Conservation (phyloP, 2,113 vertebrate genomes). For the Nycticorax nycticorax region DNA sequence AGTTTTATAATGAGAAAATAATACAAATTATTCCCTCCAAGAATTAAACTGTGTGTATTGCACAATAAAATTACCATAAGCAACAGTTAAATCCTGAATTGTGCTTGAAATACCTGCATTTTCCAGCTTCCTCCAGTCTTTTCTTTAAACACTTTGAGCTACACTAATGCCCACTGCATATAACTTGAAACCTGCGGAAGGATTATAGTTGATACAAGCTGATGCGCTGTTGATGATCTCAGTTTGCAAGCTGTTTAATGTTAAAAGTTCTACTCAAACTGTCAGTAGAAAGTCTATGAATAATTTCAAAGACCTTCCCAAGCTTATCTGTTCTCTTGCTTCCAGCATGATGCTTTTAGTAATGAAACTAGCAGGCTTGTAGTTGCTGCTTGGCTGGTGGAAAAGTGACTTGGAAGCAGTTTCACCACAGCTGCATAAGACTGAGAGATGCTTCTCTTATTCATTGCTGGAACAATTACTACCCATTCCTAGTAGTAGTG, state of each 20-base stretch:
- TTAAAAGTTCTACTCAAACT: constrained; percentile 31
- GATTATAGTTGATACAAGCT: background rate
- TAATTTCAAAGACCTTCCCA: constrained; percentile 37
- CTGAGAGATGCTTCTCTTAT: background rate
- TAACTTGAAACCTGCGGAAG: background rate
- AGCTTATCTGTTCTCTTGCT: background rate
- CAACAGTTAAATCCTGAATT: background rate
- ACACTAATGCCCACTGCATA: background rate
- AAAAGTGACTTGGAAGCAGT: background rate
- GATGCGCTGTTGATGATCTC: constrained; percentile 33
- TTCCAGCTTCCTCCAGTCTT: background rate
- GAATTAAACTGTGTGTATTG: background rate
- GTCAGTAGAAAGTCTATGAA: constrained; percentile 5
- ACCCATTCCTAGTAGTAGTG: no score
- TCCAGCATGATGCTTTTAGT: background rate
- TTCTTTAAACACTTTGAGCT: background rate
- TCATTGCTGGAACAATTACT: background rate
- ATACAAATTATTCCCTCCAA: background rate
- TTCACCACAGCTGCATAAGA: background rate
- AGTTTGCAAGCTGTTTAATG: constrained; percentile 45
- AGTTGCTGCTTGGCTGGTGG: background rate
- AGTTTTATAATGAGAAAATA: constrained; percentile 28
- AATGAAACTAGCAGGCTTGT: background rate
- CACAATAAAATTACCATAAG: background rate
- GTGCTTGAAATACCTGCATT: background rate